Percentiles rank a stretch among this genome's conserved stretches.
Conservation (phyloP, 1,140 invertebrate genomes). For the Drosophila persimilis region DNA sequence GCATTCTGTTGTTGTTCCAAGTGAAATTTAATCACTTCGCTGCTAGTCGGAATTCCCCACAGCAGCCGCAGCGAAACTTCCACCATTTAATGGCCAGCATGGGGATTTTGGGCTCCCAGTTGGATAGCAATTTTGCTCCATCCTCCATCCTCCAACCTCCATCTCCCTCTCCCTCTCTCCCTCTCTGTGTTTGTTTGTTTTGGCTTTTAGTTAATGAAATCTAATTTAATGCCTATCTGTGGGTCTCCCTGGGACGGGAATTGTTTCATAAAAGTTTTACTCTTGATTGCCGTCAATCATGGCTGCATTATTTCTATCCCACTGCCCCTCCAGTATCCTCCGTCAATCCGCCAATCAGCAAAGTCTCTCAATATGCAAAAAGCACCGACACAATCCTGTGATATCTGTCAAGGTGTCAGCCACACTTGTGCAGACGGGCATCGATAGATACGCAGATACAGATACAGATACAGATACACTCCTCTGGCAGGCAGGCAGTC, state of each 20-base stretch:
- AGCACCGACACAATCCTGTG: conserved; percentile 48
- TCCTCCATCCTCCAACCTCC: neutral
- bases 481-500: conserved; percentile 9
- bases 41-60: conserved; percentile 44
- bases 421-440: conserved; percentile 62
- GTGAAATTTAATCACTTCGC: conserved; percentile 75
- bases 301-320: too few species aligned
- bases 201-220: conserved; percentile 79
- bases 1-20: conserved; percentile 39
- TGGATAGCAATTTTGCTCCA: conserved; percentile 19
- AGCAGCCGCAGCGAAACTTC: conserved; percentile 22
- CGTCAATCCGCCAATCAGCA: conserved; percentile 47
- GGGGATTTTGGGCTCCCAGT: conserved; percentile 60
- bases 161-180: conserved; percentile 1
- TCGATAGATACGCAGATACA: conserved; percentile 22
- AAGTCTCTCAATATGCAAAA: conserved; percentile 39
- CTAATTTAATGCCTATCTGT: conserved; percentile 44
- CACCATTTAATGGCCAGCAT: conserved; percentile 58
- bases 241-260: too few species aligned
- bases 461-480: conserved; percentile 2
- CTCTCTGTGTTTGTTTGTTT: conserved; percentile 1
- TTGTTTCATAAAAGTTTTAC: neutral
- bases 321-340: neutral
- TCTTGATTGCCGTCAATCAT: conserved; percentile 26
- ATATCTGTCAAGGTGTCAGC: conserved; percentile 76